A percentile compares a stretch with the other conserved stretches of the same genome.
These are phyloP conservation scores for Trochalopteron elliotii DNA, from an alignment of 2,113 vertebrate genomes.

Conservation along the genomic window DNA sequence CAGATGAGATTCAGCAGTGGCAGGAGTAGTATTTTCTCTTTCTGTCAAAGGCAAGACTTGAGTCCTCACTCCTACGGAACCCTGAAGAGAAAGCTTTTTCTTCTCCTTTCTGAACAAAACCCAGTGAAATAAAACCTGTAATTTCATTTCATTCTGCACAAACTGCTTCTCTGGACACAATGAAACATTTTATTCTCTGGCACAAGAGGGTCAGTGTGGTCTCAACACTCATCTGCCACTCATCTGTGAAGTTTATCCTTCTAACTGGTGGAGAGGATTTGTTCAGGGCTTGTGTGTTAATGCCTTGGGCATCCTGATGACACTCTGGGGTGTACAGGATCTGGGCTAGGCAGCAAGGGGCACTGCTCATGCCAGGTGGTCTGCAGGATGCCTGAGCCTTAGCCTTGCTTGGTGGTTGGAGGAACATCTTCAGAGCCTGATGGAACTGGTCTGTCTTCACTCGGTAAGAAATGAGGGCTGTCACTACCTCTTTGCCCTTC, in stretches of 20 bases:
- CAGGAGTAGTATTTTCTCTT: not conserved
- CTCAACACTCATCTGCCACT: not conserved
- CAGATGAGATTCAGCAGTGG: not conserved
- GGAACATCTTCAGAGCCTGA: not conserved
- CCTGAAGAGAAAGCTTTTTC: not conserved
- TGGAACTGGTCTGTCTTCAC: not conserved
- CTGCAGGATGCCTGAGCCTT: not conserved
- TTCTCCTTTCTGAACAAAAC: not conserved
- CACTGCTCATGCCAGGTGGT: not conserved
- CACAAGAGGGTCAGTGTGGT: not conserved
- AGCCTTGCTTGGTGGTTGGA: not conserved
- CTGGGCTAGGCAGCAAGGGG: not conserved
- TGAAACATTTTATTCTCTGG: not conserved
- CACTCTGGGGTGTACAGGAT: not conserved
- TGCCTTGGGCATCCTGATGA: rapidly evolving
- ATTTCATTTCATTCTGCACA: not conserved
- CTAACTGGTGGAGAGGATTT: not conserved
- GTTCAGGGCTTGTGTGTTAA: not conserved
- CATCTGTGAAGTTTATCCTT: not conserved
- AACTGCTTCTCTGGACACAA: not conserved
- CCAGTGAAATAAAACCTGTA: not conserved
- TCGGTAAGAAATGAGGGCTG: not conserved
- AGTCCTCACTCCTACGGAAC: not conserved
- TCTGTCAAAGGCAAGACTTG: not conserved
- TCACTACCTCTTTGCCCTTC: not conserved